Percentiles rank a stretch among this genome's conserved stretches.
Evolutionary conservation across 2,113 vertebrate species (phyloP).

Genomic region (Nymphicus hollandicus): DNA sequence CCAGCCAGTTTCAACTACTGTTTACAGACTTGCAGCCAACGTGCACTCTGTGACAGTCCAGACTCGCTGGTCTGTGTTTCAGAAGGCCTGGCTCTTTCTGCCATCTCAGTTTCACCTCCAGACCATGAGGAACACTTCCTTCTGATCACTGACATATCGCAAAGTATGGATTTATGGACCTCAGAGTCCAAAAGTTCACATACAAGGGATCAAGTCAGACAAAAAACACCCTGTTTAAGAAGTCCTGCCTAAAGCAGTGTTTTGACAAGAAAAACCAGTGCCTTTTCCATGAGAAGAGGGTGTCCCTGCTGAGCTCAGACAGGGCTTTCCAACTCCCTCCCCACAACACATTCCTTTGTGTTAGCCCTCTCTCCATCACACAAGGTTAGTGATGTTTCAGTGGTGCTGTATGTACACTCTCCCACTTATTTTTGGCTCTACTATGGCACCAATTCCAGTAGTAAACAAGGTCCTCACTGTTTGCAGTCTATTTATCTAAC

Average conservation of each 20-base stretch:
- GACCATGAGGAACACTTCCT: not conserved
- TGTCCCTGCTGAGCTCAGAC: not conserved
- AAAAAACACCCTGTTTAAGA: not conserved
- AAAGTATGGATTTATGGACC: not conserved
- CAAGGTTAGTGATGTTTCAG: not conserved
- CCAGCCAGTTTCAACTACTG: not conserved
- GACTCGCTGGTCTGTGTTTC: not conserved
- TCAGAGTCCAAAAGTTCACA: not conserved
- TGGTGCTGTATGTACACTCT: not conserved
- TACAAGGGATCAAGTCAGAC: not conserved
- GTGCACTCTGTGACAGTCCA: not conserved
- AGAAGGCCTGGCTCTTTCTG: not conserved
- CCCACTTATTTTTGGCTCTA: not conserved
- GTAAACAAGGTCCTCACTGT: not conserved
- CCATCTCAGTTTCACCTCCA: not conserved
- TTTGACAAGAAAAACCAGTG: not conserved
- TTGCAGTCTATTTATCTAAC: not conserved
- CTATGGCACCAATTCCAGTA: not conserved
- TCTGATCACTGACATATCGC: not conserved
- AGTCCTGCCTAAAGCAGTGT: not conserved
- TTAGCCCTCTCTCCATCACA: not conserved
- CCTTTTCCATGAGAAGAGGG: not conserved
- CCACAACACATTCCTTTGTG: accelerated
- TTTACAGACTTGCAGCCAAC: not conserved
- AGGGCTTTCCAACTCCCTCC: not conserved